Evolutionary conservation across 2,797 vertebrate genomes (phyloP).

Genomic region (Enteromius paludinosus): DNA sequence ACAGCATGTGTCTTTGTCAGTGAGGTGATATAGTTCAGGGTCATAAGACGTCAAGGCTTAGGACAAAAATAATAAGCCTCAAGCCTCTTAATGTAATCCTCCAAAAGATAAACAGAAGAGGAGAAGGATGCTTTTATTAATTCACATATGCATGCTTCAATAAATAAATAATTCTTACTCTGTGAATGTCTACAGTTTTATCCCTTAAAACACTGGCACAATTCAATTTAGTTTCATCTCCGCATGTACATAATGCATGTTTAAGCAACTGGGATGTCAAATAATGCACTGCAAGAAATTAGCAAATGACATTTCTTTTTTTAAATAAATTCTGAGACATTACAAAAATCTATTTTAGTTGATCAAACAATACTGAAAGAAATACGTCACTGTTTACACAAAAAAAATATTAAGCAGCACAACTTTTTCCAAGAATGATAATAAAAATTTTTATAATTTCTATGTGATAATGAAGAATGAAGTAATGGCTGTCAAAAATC

Average conservation of each 20-base stretch:
- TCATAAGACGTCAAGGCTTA: slow-evolving; percentile 66
- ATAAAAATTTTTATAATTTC: background rate
- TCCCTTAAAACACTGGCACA: background rate
- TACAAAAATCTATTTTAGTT: background rate
- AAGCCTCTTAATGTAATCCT: slow-evolving; percentile 61
- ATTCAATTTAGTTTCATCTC: background rate
- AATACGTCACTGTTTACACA: background rate
- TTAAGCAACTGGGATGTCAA: background rate
- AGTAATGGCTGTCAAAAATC: background rate
- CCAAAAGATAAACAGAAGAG: slow-evolving; percentile 29
- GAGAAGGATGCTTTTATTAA: background rate
- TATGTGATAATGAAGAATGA: background rate
- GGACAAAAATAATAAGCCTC: slow-evolving; percentile 67
- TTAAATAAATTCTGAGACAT: background rate
- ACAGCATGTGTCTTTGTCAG: slow-evolving; percentile 27
- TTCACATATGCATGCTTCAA: background rate
- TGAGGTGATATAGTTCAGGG: slow-evolving; percentile 69
- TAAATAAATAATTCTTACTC: background rate
- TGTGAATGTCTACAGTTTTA: background rate
- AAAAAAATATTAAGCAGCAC: background rate
- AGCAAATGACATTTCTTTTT: background rate
- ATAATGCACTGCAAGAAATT: background rate
- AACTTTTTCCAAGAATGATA: background rate
- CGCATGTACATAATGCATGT: background rate
- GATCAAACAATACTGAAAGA: background rate